These are phyloP conservation scores for Sympetrum striolatum DNA, from an alignment of 2,888 invertebrate genomes.

Conservation along the genomic window DNA sequence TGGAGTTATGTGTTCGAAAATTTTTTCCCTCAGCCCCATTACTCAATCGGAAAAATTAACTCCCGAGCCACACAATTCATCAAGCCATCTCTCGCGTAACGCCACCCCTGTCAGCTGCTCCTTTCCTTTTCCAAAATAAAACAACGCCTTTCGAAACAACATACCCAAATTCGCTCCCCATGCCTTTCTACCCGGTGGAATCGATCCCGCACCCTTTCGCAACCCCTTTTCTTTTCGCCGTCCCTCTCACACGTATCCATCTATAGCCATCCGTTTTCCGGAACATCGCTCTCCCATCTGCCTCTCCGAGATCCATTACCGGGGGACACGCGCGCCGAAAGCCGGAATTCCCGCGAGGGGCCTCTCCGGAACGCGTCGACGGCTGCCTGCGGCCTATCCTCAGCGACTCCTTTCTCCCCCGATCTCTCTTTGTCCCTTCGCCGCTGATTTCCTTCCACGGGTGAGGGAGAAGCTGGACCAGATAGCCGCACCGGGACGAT, in stretches of 20 bases:
- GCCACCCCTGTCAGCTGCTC: not conserved
- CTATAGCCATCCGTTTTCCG: conserved; percentile 36
- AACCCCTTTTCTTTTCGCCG: no score
- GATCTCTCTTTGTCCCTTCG: not conserved
- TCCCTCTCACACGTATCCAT: not conserved
- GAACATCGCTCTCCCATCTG: conserved; percentile 40
- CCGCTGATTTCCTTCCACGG: not conserved
- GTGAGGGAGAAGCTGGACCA: not conserved
- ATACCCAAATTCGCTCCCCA: not conserved
- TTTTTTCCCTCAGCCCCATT: not conserved
- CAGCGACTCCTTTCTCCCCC: not conserved
- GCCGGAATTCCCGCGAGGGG: conserved; percentile 13
- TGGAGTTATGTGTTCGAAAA: not conserved
- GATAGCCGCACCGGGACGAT: not conserved
- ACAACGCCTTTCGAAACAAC: not conserved
- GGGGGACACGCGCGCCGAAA: conserved; percentile 4
- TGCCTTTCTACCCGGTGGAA: not conserved
- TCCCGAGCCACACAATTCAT: not conserved
- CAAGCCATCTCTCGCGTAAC: not conserved
- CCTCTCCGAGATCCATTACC: conserved; percentile 39
- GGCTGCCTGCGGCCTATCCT: not conserved
- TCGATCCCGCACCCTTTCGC: not conserved
- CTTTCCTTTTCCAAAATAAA: no score
- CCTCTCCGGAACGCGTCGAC: conserved; percentile 4
- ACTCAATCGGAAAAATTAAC: conserved; percentile 32